Base-by-base conservation (phyloP, 2,797 vertebrate genomes). In the Liasis olivaceus region DNA sequence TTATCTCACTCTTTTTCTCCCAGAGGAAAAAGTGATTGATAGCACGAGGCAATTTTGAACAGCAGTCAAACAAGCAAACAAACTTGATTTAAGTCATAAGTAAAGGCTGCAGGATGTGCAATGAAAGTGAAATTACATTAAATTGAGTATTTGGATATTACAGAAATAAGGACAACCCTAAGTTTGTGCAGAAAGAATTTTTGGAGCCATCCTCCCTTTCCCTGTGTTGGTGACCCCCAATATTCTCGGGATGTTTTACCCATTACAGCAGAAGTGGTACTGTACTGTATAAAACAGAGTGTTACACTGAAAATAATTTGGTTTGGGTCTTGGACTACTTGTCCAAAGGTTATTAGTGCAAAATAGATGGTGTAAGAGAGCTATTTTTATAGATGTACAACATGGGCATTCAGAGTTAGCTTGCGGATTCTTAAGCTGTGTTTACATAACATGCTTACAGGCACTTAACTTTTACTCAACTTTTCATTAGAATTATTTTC, bases 1-100 rank as follows among this genome's bases (percentile, higher is more conserved):
- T 90, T 96, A 87, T 94, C 87, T 96, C 92, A 92, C 93, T 91
- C 93, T 94, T 60, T 87, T 56, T 56, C 20, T 28, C 47, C 59
- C 17, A 13, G 93, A 72, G 93, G 77, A 93, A 5, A 91, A 84
- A 42, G 87, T 31, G 89, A 91, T 94, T 93, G 36, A 81, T 24
- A 81, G 72, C 72, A 81, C 7, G 8, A 81, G 72, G 4, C 36
- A 42, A 24, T 47, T 81, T 81, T 24, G 36, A 47, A 47, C 42
- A 24, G 42, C 42, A 42, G 42, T 81, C 72, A 47, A 77, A 47
- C 72, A 42, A 77, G 20, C 20, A 81, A 81, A 81, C 72, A 47
- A 24, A 81, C 47, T 47, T 12, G 12, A 81, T 47, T 42, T 42
- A 24, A 24, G 47, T 12, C 4, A 24, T 24, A 81, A 47, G 9